Evolutionary conservation across 2,888 invertebrate species (phyloP).

Genomic region (Diloba caeruleocephala): DNA sequence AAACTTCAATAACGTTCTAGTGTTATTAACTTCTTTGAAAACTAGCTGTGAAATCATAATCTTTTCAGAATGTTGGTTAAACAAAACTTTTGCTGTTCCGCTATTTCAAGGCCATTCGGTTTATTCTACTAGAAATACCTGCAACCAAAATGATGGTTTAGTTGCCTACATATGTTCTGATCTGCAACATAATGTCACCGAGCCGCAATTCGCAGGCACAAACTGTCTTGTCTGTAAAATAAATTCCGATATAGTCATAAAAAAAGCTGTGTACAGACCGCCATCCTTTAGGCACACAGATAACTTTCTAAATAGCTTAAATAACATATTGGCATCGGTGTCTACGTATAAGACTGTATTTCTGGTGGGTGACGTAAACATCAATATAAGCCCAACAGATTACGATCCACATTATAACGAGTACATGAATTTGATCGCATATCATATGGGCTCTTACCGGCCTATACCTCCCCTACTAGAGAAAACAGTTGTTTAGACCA

Average conservation of each 20-base stretch:
- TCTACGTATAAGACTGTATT: neutral
- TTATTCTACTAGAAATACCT: neutral
- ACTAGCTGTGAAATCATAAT: neutral
- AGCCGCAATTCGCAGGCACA: neutral
- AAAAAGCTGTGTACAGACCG: conserved; percentile 4
- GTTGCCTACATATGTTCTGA: neutral
- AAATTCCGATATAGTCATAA: neutral
- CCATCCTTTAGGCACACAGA: neutral
- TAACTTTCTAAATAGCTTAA: neutral
- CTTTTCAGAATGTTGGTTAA: conserved; percentile 1
- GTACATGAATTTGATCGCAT: no score
- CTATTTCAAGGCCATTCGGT: neutral
- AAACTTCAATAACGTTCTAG: neutral
- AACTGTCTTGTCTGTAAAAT: conserved; percentile 1
- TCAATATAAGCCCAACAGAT: conserved; percentile 2
- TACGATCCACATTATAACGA: neutral
- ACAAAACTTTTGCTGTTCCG: neutral
- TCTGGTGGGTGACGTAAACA: conserved; percentile 3
- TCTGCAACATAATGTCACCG: no score
- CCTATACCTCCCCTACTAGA: no score
- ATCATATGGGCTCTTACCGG: no score
- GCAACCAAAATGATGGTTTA: conserved; percentile 2
- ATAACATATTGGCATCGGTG: neutral
- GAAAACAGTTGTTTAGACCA: no score
- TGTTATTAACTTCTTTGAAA: neutral